These are phyloP conservation scores for Drosophila gaucha DNA, from an alignment of 2,888 invertebrate genomes.

Conservation along the genomic window DNA sequence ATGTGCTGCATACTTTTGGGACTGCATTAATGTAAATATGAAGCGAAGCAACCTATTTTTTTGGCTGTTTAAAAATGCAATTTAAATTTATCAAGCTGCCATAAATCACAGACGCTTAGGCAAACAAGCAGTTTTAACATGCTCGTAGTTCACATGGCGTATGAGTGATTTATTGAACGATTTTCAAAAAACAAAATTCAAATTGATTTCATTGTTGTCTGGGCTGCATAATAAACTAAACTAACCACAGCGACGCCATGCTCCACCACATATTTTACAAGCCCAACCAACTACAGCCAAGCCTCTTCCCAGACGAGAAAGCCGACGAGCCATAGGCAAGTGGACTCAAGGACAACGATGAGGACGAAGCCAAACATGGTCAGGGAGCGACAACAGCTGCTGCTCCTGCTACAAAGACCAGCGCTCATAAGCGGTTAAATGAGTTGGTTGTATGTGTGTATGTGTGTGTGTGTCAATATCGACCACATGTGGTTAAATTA, in stretches of 20 bases:
- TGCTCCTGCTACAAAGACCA: constrained; percentile 36
- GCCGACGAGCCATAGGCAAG: constrained; percentile 5
- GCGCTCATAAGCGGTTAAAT: constrained; percentile 73
- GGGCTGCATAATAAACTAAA: constrained; percentile 65
- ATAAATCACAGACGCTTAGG: constrained; percentile 32
- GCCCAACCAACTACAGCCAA: constrained; percentile 23
- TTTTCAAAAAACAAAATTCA: constrained; percentile 55
- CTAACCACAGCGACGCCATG: constrained; percentile 12
- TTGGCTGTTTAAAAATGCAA: constrained; percentile 3
- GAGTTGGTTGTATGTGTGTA: constrained; percentile 32
- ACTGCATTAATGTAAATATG: not conserved
- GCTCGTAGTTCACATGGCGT: constrained; percentile 50
- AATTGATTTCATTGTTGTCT: constrained; percentile 66
- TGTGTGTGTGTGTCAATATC: constrained; percentile 58
- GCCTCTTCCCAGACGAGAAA: too few relatives aligned
- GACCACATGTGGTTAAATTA: constrained; percentile 80
- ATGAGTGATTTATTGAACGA: constrained; percentile 72
- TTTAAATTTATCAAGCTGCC: constrained; percentile 7
- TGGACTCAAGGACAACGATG: constrained; percentile 40
- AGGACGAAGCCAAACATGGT: constrained; percentile 32
- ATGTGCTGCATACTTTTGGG: constrained; percentile 53
- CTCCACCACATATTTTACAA: constrained; percentile 36
- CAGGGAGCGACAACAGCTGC: constrained; percentile 31
- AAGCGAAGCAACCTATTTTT: too few relatives aligned
- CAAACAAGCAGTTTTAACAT: constrained; percentile 18